A percentile compares a stretch with the other conserved stretches of the same genome.
Evolutionary conservation across 2,797 vertebrate genomes (phyloP).

Genomic region (Bovichtus diacanthus): DNA sequence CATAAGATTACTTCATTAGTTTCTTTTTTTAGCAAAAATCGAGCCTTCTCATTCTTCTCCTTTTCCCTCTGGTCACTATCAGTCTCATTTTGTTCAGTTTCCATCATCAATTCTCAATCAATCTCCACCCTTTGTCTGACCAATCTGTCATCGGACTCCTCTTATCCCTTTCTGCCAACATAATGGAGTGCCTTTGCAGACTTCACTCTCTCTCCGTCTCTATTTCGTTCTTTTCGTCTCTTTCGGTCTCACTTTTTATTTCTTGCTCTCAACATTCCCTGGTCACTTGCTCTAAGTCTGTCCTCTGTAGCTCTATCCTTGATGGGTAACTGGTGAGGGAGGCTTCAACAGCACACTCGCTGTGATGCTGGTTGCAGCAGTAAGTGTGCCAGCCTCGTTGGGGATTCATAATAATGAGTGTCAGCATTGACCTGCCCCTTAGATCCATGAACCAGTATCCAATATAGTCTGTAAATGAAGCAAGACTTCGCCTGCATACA

Average conservation of each 20-base stretch:
- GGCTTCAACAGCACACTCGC: background rate
- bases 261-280: background rate
- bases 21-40: slow-evolving; percentile 6
- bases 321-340: background rate
- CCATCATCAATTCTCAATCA: slow-evolving; percentile 43
- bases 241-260: slow-evolving; percentile 1
- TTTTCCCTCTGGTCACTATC: background rate
- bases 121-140: slow-evolving; percentile 28
- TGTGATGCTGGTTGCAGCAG: slow-evolving; percentile 22
- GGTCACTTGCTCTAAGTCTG: background rate
- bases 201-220: slow-evolving; percentile 9
- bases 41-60: slow-evolving; percentile 12
- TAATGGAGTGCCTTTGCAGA: slow-evolving; percentile 36
- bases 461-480: slow-evolving; percentile 6
- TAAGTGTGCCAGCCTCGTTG: slow-evolving; percentile 7
- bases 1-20: slow-evolving; percentile 10
- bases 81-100: slow-evolving; percentile 18
- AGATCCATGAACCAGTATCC: background rate
- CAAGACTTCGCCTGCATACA: slow-evolving; percentile 17
- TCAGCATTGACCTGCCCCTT: slow-evolving; percentile 9
- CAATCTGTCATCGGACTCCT: slow-evolving; percentile 53
- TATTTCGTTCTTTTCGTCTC: too few relatives aligned
- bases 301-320: background rate
- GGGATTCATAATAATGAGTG: slow-evolving; percentile 22
- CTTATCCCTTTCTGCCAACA: slow-evolving; percentile 36